A percentile compares a stretch with the other conserved stretches of the same genome.
These are phyloP conservation scores for Zaprionus nigranus DNA, from an alignment of 1,140 invertebrate species.

Conservation along the genomic window DNA sequence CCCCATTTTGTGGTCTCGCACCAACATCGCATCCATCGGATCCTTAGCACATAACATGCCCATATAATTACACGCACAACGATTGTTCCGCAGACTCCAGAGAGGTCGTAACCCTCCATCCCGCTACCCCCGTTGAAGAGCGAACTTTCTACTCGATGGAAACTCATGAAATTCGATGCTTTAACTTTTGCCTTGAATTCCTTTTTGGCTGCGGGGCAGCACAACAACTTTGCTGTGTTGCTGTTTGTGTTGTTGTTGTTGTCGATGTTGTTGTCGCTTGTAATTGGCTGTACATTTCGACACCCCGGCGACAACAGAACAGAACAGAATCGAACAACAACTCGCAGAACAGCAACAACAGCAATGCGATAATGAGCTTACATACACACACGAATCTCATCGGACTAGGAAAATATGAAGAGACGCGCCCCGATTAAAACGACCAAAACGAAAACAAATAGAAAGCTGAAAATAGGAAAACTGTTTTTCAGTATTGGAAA, in stretches of 20 bases:
- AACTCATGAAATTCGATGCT: conserved; percentile 80
- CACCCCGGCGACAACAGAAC: conserved; percentile 76
- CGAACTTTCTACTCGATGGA: conserved; percentile 12
- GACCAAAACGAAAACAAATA: conserved; percentile 20
- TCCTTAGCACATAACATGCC: conserved; percentile 65
- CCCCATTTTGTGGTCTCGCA: neutral
- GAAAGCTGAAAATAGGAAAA: conserved; percentile 22
- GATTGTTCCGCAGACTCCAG: conserved; percentile 56
- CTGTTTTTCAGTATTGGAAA: too few relatives aligned
- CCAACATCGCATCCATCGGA: conserved; percentile 12
- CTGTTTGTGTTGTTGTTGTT: conserved; percentile 50
- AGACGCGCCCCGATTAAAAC: conserved; percentile 35
- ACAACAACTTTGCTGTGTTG: conserved; percentile 33
- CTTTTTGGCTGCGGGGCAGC: conserved; percentile 61
- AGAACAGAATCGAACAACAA: conserved; percentile 28
- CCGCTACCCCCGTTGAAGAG: neutral
- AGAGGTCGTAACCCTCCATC: conserved; percentile 67
- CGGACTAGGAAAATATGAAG: conserved; percentile 50
- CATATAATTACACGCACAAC: conserved; percentile 80
- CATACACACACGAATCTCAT: conserved; percentile 50
- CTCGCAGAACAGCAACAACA: conserved; percentile 28
- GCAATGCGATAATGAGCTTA: conserved; percentile 74
- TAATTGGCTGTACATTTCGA: conserved; percentile 82
- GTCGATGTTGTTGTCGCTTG: conserved; percentile 66
- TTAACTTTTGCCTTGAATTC: conserved; percentile 71